phyloP scores from a whole-genome alignment of 1,140 invertebrate genomes.

The Drosophila parabipectinata region DNA sequence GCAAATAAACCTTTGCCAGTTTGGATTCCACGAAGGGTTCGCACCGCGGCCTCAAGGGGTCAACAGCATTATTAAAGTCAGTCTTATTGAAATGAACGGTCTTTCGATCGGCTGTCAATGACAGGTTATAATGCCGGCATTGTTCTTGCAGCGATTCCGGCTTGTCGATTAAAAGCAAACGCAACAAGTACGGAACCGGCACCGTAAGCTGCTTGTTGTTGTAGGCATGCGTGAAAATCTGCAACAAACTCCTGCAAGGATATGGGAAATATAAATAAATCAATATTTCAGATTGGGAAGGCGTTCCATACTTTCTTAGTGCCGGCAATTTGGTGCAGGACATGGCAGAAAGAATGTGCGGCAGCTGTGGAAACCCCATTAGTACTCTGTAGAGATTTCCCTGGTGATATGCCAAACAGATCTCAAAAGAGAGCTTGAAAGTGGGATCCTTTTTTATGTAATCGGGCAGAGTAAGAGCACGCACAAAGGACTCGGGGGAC shows the following conservation, averaged over 20 bases:
- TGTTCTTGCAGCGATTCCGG: conserved; percentile 56
- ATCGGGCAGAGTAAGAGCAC: conserved; percentile 76
- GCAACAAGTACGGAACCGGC: conserved; percentile 81
- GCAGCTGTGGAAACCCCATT: conserved; percentile 81
- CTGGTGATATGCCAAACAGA: conserved; percentile 84
- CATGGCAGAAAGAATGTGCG: conserved; percentile 84
- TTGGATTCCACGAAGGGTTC: conserved; percentile 74
- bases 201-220: conserved; percentile 85
- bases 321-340: conserved; percentile 84
- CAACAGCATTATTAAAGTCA: conserved; percentile 56
- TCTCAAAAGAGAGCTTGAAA: conserved; percentile 71
- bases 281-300: conserved; percentile 7
- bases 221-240: conserved; percentile 86
- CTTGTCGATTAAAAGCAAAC: conserved; percentile 68
- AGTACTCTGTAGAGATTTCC: conserved; percentile 85
- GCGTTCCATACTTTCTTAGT: conserved; percentile 84
- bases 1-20: conserved; percentile 63
- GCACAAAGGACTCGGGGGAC: conserved; percentile 81
- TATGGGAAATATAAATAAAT: conserved; percentile 23
- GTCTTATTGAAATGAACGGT: conserved; percentile 68
- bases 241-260: conserved; percentile 82
- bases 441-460: conserved; percentile 45
- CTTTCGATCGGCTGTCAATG: conserved; percentile 43
- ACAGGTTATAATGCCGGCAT: conserved; percentile 71
- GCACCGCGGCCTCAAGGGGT: conserved; percentile 30